Evolutionary conservation across 2,888 invertebrate genomes (phyloP), one percentile per base, ranked within the genome.

Genomic region (Leptogaster cylindrica): DNA sequence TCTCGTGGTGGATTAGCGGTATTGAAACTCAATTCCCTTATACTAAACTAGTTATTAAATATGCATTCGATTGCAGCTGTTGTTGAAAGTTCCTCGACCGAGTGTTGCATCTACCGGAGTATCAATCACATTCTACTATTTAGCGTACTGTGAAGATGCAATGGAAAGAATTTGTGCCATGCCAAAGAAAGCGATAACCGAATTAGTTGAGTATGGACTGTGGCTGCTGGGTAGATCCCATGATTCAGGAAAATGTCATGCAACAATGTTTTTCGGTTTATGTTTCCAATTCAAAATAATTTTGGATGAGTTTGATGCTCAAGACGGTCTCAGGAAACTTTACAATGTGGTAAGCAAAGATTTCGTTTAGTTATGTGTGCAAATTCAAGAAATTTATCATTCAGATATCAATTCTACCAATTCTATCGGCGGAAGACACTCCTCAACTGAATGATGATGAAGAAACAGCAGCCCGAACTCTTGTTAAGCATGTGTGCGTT

Each of bases 211-310:
- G 85, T 98, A 97, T 80, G 93, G 93, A 0, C 82, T 98, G 2
- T 98, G 97, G 97, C 84, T 98, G 44, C 81, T 99, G 55, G 97
- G 97, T 77, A 95, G 97, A 74, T 95, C 97, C 0, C 95, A 97
- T 80, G 96, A 97, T 83, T 97, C 97, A 0, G 97, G 97, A n/a
- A 87, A 96, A 69, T 96, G 97, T 76, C 96, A 98, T 81, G 96
- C 97, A 2, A 94, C 96, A 23, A 96, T 97, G 95, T 99, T 99
- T 83, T 97, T 99, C 79, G 93, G 95, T 0, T 87, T 96, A 52
- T 92, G 94, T 5, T 97, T 97, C 81, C 92, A 94, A 73, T 98
- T 97, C 80, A 87, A 92, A 74, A 88, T 94, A 1, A 95, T 99
- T 75, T 83, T 98, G 6, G 95, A 96, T 74, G 90, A 96, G 78